Evolutionary conservation across 1,140 invertebrate genomes (phyloP).

Genomic region (Acyrthosiphon pisum): DNA sequence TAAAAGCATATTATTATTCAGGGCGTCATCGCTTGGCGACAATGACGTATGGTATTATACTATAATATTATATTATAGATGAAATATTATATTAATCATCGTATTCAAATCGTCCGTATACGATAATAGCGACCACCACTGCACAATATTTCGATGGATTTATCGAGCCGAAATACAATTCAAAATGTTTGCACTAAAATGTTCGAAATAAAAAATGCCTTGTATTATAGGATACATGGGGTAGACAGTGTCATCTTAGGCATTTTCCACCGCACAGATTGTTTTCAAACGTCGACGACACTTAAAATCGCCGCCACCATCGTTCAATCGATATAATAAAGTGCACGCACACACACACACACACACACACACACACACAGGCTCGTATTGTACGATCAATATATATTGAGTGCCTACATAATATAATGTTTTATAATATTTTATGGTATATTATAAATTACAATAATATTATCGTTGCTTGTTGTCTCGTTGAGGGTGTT

Average conservation of each 20-base stretch:
- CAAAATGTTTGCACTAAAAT: background rate
- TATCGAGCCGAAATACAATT: background rate
- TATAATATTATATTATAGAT: background rate
- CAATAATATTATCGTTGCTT: background rate
- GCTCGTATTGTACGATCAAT: background rate
- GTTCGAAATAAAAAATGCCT: background rate
- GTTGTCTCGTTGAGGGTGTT: background rate
- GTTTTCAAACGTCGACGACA: background rate
- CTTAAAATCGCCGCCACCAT: background rate
- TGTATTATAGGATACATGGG: background rate
- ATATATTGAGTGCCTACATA: background rate
- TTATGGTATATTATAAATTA: background rate
- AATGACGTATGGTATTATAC: no score
- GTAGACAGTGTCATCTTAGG: background rate
- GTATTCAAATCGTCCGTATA: background rate
- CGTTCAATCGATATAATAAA: background rate
- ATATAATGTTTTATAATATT: background rate
- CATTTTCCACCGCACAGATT: background rate
- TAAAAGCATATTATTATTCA: constrained; percentile 4
- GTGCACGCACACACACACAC: background rate
- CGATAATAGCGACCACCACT: no score
- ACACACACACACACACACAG: no score
- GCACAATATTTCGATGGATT: background rate
- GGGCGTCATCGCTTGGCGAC: background rate
- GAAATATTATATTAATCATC: background rate